phyloP scores from a whole-genome alignment of 2,797 vertebrate genomes.

The Sparidentex hasta region DNA sequence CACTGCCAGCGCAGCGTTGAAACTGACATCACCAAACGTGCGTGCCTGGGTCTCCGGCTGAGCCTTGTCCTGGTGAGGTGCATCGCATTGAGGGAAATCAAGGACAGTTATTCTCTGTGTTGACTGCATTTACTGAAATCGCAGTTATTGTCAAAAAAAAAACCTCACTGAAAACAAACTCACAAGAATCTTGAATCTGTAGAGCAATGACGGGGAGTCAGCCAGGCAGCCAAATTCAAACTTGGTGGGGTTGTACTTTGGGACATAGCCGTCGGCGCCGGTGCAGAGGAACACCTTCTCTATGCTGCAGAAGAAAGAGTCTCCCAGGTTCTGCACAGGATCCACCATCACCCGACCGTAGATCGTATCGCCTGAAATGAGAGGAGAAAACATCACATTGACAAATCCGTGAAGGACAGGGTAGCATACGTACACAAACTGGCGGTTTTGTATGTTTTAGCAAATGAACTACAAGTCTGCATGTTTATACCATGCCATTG shows the following conservation, averaged over 20 bases:
- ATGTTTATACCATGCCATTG: not conserved
- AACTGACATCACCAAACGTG: slow-evolving; percentile 89
- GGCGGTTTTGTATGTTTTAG: not conserved
- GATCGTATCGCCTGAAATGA: slow-evolving; percentile 88
- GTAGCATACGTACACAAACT: not conserved
- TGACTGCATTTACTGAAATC: not conserved
- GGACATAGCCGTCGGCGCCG: slow-evolving; percentile 94
- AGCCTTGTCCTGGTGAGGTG: slow-evolving; percentile 89
- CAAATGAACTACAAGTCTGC: not conserved
- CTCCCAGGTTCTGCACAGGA: slow-evolving; percentile 95
- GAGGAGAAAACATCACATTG: not conserved
- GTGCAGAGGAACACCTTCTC: slow-evolving; percentile 97
- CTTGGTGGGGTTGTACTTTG: slow-evolving; percentile 92
- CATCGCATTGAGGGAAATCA: not conserved
- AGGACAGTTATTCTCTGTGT: not conserved
- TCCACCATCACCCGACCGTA: slow-evolving; percentile 97
- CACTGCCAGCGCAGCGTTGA: slow-evolving; percentile 90
- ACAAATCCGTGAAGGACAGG: not conserved
- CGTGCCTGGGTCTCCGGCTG: slow-evolving; percentile 93
- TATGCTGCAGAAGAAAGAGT: slow-evolving; percentile 94
- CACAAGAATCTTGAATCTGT: slow-evolving; percentile 95
- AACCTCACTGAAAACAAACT: slow-evolving; percentile 72
- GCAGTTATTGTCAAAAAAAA: not conserved
- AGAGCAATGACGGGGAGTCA: slow-evolving; percentile 92
- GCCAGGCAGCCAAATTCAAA: slow-evolving; percentile 95